These are phyloP conservation scores for Diceros bicornis DNA, from an alignment of 2,797 vertebrate genomes.

Conservation along the genomic window DNA sequence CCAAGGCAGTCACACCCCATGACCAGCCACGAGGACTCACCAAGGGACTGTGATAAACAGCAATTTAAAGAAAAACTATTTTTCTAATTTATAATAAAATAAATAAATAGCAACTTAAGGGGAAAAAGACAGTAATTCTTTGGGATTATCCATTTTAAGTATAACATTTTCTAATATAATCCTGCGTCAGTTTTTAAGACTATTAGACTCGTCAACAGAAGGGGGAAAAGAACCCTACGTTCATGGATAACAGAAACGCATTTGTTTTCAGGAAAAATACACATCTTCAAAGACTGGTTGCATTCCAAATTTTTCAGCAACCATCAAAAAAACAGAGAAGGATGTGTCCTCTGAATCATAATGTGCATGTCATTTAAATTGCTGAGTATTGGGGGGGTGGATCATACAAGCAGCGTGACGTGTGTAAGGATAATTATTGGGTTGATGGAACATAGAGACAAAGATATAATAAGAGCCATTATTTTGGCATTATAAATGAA, in stretches of 20 bases:
- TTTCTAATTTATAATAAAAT: not conserved
- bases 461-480: not conserved
- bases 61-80: not conserved
- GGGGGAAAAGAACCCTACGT: not conserved
- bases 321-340: constrained; percentile 31
- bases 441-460: not conserved
- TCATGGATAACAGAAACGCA: not conserved
- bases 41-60: not conserved
- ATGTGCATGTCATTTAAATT: not conserved
- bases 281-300: not conserved
- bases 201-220: not conserved
- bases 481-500: not conserved
- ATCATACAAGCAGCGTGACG: not conserved
- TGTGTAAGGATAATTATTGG: not conserved
- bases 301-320: not conserved
- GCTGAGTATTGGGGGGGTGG: not conserved
- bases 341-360: not conserved
- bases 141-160: not conserved
- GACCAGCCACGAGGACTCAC: not conserved
- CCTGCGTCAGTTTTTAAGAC: not conserved
- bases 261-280: constrained; percentile 43
- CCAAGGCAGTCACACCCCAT: not conserved
- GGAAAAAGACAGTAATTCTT: not conserved
- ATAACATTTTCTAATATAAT: not conserved
- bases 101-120: not conserved